These are phyloP conservation scores for Triplophysa dalaica DNA, from an alignment of 2,113 vertebrate genomes.

Conservation along the genomic window DNA sequence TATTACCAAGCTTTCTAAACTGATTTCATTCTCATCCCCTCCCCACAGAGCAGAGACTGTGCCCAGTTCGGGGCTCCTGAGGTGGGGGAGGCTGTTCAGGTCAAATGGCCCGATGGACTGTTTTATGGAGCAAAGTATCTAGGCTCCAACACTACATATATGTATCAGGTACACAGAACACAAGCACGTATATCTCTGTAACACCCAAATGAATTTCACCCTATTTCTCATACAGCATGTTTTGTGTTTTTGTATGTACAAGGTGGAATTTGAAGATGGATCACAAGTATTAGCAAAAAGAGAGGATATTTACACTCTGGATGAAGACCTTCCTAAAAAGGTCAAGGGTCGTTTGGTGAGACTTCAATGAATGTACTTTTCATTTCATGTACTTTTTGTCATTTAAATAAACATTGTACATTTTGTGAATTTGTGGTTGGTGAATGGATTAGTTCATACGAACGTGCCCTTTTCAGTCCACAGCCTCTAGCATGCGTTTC, in stretches of 20 bases:
- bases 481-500: slow-evolving; percentile 94
- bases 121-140: slow-evolving; percentile 94
- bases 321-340: slow-evolving; percentile 95
- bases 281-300: slow-evolving; percentile 91
- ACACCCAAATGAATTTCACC: not conserved
- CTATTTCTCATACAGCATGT: not conserved
- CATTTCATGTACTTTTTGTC: not conserved
- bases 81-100: slow-evolving; percentile 89
- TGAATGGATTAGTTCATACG: not conserved
- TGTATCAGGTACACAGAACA: slow-evolving; percentile 84
- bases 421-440: not conserved
- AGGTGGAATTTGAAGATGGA: slow-evolving; percentile 98
- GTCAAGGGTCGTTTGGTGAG: slow-evolving; percentile 96
- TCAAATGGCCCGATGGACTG: slow-evolving; percentile 96
- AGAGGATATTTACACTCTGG: slow-evolving; percentile 91
- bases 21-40: not conserved
- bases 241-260: slow-evolving; percentile 35
- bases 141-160: slow-evolving; percentile 85
- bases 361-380: slow-evolving; percentile 59
- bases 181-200: not conserved
- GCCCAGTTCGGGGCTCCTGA: slow-evolving; percentile 86
- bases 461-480: slow-evolving; percentile 77
- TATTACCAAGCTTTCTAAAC: not conserved
- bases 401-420: too few relatives aligned
- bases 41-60: slow-evolving; percentile 89